Evolutionary conservation across 2,888 invertebrate species (phyloP), one percentile per base, ranked within the genome.

Genomic region (Ariolimax columbianus): DNA sequence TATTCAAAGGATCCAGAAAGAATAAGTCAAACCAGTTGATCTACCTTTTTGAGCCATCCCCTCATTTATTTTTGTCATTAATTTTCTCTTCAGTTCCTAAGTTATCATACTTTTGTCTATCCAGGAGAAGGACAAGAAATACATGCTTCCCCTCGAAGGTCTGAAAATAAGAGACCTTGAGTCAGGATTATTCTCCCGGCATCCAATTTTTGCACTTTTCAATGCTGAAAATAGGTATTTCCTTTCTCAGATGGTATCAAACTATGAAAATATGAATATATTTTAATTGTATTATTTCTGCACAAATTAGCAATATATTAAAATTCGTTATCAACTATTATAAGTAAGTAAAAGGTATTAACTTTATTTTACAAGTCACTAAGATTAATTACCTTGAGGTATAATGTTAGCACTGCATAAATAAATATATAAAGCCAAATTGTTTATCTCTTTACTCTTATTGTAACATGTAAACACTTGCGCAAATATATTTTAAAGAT

Each of bases 121-220:
- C 55, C 91, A 96, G 96, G 99, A 99, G 95, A 96, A 98, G 91
- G 99, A 99, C 95, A 99, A 99, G 96, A 99, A 99, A 94, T 99
- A 98, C 95, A 99, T 99, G 98, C 95, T 99, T 94, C 98, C 98
- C 81, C 95, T 99, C 94, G 99, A 99, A 95, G 98, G 98, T 85
- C 96, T 99, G 90, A 99, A 98, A 95, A 95, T 99, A 92, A 96
- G 98, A 86, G 99, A 99, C 95, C 96, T 99, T 89, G 99, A 99
- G 95, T 97, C 98, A 33, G 98, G 99, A 82, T 98, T 99, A 95
- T 99, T 95, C 94, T 99, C 98, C 83, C 96, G 98, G 88, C 96
- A 99, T 91, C 98, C 98, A 95, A 97, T 98, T 95, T 99, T 99
- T 95, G 99, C 99, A 84, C 96, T 99, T 86, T 99, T 99, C 95